These are phyloP conservation scores for Polypterus senegalus DNA, from an alignment of 2,113 vertebrate genomes.

Conservation along the genomic window DNA sequence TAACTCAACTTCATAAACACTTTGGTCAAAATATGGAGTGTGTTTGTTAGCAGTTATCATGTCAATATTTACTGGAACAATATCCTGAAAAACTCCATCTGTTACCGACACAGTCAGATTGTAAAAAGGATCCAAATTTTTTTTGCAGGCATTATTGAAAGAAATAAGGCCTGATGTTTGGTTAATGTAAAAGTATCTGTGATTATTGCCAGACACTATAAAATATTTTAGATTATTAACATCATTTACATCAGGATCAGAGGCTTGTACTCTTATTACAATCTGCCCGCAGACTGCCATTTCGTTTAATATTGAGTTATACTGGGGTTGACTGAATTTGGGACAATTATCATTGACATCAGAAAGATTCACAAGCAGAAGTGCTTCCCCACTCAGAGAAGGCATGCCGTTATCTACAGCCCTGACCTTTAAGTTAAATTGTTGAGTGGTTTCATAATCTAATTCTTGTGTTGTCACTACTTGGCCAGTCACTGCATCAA, in stretches of 20 bases:
- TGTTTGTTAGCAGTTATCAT: conserved; percentile 82
- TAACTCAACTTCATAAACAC: conserved; percentile 79
- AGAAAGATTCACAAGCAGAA: conserved; percentile 63
- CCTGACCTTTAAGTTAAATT: conserved; percentile 69
- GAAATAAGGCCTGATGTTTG: conserved; percentile 86
- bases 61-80: conserved; percentile 81
- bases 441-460: conserved; percentile 67
- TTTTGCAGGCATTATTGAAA: conserved; percentile 80
- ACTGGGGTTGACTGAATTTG: conserved; percentile 65
- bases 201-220: conserved; percentile 84
- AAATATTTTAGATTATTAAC: conserved; percentile 67
- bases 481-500: conserved; percentile 64
- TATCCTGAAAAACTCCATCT: conserved; percentile 82
- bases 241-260: conserved; percentile 68
- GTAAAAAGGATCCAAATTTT: conserved; percentile 70
- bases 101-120: conserved; percentile 79
- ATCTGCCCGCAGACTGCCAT: conserved; percentile 82
- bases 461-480: conserved; percentile 64
- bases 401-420: conserved; percentile 65
- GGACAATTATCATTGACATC: conserved; percentile 93
- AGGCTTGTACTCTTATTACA: conserved; percentile 84
- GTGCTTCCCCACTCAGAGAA: conserved; percentile 61
- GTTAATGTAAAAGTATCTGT: conserved; percentile 81
- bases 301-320: conserved; percentile 75
- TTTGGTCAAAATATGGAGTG: conserved; percentile 74